Evolutionary conservation across 2,888 invertebrate genomes (phyloP).

Genomic region (Thymelicus sylvestris): DNA sequence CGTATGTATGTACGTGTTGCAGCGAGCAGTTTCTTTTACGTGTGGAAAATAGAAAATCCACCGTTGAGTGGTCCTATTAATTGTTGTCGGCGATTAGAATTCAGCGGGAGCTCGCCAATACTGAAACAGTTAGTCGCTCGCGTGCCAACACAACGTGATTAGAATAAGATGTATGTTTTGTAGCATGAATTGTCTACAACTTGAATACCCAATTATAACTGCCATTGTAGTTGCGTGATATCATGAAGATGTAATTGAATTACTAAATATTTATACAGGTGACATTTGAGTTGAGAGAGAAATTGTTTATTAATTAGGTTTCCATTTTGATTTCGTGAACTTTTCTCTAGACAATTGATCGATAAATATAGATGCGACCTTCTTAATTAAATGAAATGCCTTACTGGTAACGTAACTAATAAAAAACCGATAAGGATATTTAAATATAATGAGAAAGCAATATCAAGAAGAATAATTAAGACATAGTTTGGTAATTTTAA

Average conservation of each 20-base stretch:
- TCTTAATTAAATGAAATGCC: neutral
- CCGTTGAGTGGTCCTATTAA: slow-evolving; percentile 82
- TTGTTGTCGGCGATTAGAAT: slow-evolving; percentile 79
- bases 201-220: slow-evolving; percentile 55
- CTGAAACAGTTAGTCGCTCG: slow-evolving; percentile 77
- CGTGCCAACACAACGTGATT: slow-evolving; percentile 74
- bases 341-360: slow-evolving; percentile 35
- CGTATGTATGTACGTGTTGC: slow-evolving; percentile 59
- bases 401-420: neutral
- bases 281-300: slow-evolving; percentile 61
- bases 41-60: slow-evolving; percentile 84
- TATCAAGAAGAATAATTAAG: too few relatives aligned
- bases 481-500: too few relatives aligned
- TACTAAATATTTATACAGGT: slow-evolving; percentile 51
- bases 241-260: slow-evolving; percentile 55
- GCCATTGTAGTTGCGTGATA: slow-evolving; percentile 52
- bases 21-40: slow-evolving; percentile 83
- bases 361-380: neutral
- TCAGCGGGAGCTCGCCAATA: slow-evolving; percentile 69
- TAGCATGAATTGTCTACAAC: slow-evolving; percentile 53
- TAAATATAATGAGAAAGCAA: too few relatives aligned
- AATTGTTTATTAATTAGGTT: slow-evolving; percentile 63
- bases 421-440: neutral
- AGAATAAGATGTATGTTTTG: slow-evolving; percentile 65
- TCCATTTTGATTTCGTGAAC: slow-evolving; percentile 50